phyloP scores from a whole-genome alignment of 2,888 invertebrate genomes.

The Athalia circularis region DNA sequence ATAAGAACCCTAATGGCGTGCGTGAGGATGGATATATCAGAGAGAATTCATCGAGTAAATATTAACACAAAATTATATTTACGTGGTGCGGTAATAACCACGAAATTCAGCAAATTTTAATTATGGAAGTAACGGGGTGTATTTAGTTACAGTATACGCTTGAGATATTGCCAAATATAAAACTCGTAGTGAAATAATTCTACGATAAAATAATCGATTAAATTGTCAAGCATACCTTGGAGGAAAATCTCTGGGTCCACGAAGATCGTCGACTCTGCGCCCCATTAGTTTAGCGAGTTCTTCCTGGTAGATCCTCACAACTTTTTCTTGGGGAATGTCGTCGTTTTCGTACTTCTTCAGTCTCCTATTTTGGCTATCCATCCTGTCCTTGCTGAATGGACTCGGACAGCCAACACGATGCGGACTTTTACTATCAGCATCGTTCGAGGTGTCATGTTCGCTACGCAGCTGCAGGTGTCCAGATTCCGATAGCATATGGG shows the following conservation, averaged over 20 bases:
- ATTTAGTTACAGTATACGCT: not conserved
- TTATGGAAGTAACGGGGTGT: not conserved
- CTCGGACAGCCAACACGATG: constrained; percentile 86
- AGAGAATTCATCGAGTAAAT: not conserved
- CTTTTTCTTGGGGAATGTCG: constrained; percentile 97
- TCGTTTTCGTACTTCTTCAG: constrained; percentile 93
- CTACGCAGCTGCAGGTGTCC: constrained; percentile 89
- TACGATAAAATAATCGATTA: not conserved
- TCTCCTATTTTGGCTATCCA: constrained; percentile 80
- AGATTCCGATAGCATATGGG: constrained; percentile 95
- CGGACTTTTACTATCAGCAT: constrained; percentile 87
- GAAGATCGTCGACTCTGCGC: constrained; percentile 83
- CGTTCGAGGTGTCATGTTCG: constrained; percentile 75
- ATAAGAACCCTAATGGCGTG: not conserved
- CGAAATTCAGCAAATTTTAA: not conserved
- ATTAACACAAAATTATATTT: not conserved
- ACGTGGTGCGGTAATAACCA: not conserved
- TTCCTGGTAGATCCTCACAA: constrained; percentile 95
- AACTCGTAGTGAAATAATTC: not conserved
- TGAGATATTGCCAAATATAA: not conserved
- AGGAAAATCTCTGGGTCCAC: constrained; percentile 86
- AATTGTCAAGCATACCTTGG: constrained; percentile 80
- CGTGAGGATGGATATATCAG: not conserved
- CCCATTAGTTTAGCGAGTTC: constrained; percentile 95
- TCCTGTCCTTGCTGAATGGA: constrained; percentile 83